Evolutionary conservation across 2,888 invertebrate genomes (phyloP).

Genomic region (Perdita meconis): DNA sequence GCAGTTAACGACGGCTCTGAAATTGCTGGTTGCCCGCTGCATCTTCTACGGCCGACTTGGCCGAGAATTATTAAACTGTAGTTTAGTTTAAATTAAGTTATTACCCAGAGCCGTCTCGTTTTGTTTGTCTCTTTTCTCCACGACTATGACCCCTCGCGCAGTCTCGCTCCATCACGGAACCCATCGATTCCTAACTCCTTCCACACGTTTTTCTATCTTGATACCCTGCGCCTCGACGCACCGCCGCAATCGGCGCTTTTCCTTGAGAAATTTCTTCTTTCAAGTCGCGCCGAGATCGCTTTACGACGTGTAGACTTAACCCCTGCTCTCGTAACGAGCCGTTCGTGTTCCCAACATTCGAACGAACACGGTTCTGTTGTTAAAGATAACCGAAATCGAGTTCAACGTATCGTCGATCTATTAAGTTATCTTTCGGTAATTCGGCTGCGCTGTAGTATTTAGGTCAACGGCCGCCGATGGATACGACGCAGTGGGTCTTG

Average conservation of each 20-base stretch:
- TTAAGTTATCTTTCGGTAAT: too few species aligned
- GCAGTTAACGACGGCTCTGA: slow-evolving; percentile 85
- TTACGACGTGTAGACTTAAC: neutral
- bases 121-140: slow-evolving; percentile 72
- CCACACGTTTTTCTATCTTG: slow-evolving; percentile 7
- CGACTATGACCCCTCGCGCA: slow-evolving; percentile 60
- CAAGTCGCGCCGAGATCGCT: neutral
- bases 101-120: slow-evolving; percentile 81
- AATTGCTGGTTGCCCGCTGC: slow-evolving; percentile 84
- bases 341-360: too few species aligned
- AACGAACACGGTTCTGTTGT: too few species aligned
- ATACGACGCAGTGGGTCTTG: too few species aligned
- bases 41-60: slow-evolving; percentile 80
- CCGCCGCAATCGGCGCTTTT: slow-evolving; percentile 12
- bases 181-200: slow-evolving; percentile 37
- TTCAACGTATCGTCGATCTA: too few species aligned
- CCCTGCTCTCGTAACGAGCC: neutral
- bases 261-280: neutral
- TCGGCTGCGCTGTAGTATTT: too few species aligned
- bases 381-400: too few species aligned
- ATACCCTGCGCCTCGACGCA: neutral
- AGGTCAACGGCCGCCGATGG: too few species aligned
- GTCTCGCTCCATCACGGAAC: slow-evolving; percentile 27
- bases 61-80: slow-evolving; percentile 84
- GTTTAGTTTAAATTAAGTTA: slow-evolving; percentile 85